phyloP scores from a whole-genome alignment of 2,797 vertebrate genomes.

The Peromyscus aztecus region DNA sequence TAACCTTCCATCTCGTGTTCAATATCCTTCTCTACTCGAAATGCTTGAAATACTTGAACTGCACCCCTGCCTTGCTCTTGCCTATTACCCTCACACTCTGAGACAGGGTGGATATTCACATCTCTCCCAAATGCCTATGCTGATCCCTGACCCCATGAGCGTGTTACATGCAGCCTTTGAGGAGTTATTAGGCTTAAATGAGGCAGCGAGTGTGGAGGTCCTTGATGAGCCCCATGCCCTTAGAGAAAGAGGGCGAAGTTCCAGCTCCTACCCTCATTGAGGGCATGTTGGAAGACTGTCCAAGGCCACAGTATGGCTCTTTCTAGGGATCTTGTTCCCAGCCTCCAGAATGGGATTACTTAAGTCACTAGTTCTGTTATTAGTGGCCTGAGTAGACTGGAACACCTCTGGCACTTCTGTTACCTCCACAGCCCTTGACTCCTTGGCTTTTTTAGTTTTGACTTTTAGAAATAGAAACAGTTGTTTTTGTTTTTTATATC shows the following conservation, averaged over 20 bases:
- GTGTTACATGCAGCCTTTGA: not conserved
- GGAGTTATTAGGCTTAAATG: not conserved
- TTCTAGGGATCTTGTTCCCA: not conserved
- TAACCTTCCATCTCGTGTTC: constrained; percentile 40
- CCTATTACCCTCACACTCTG: not conserved
- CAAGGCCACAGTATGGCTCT: not conserved
- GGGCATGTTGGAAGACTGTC: not conserved
- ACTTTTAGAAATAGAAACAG: not conserved
- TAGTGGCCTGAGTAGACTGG: not conserved
- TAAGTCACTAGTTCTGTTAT: not conserved
- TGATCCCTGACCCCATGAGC: not conserved
- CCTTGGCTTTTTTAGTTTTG: not conserved
- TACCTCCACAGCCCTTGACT: not conserved
- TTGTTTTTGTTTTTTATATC: not conserved
- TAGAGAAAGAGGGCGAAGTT: not conserved
- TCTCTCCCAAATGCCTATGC: not conserved
- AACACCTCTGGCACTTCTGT: not conserved
- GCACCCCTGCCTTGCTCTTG: not conserved
- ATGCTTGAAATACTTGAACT: not conserved
- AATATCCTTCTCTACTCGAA: not conserved
- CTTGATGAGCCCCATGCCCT: not conserved
- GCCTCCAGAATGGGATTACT: not conserved
- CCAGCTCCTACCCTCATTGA: not conserved
- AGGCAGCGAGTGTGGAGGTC: not conserved
- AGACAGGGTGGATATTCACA: not conserved